Evolutionary conservation across 2,888 invertebrate genomes (phyloP), one percentile per base, ranked within the genome.

Genomic region (Melinopterus prodromus): DNA sequence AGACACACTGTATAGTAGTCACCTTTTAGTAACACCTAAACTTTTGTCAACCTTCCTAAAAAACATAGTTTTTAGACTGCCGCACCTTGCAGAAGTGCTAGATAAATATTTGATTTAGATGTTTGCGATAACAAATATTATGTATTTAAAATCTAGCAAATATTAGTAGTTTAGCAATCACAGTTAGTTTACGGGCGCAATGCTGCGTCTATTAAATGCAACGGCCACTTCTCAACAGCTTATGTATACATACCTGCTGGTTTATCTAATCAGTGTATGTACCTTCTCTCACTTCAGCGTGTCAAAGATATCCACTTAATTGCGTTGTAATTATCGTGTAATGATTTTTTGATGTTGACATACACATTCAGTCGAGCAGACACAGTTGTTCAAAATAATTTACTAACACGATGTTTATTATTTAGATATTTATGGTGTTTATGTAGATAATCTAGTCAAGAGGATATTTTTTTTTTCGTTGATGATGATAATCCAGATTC

Each of bases 251-350:
- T 35, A 14, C 77, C 9, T 69, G 53, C 53, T 7, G 12, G 70
- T 80, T 80, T 80, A 80, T 80, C 80, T 80, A 78, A 80, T 80
- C 80, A 78, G 78, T 78, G 76, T 74, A 12, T 53, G 53, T 53
- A 53, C 3, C 53, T 53, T 53, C 53, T 53, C 53, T 53, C 53
- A 81, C 81, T 81, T 75, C 79, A 79, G 77, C 70, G 70, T 81
- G 81, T 81, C 81, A 79, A 38, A 77, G 79, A 81, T 81, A 79
- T 79, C 53, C 77, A 77, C 71, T 37, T 81, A 81, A 81, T 81
- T 76, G 80, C 77, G 79, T 79, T 75, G 80, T 81, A 81, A 81
- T 81, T 81, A 79, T 81, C 69, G 74, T 81, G 79, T 81, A 81
- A 79, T 81, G 79, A 79, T 77, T 38, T 78, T 78, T 78, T 69